phyloP scores from a whole-genome alignment of 2,113 vertebrate genomes.

The Lepus americanus region DNA sequence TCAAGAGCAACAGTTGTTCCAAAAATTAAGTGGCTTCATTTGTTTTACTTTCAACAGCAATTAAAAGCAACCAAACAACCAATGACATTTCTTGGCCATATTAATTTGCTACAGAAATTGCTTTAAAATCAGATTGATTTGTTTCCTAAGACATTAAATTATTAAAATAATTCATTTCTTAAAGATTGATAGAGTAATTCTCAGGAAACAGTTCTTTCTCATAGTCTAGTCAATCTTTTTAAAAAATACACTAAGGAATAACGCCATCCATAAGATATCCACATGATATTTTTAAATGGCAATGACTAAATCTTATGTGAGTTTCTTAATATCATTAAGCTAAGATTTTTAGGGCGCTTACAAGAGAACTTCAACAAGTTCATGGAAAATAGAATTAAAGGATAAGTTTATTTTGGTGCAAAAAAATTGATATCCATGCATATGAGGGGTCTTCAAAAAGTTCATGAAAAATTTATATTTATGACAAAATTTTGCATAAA shows the following conservation, averaged over 20 bases:
- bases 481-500: too few relatives aligned
- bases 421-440: too few relatives aligned
- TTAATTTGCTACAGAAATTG: slow-evolving; percentile 32
- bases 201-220: neutral
- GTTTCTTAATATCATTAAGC: slow-evolving; percentile 23
- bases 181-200: slow-evolving; percentile 15
- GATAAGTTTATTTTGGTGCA: too few relatives aligned
- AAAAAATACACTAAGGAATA: neutral
- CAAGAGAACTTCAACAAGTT: too few relatives aligned
- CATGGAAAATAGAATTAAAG: too few relatives aligned
- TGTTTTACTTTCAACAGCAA: slow-evolving; percentile 74
- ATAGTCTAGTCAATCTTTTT: neutral
- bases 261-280: neutral
- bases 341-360: neutral
- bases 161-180: slow-evolving; percentile 47
- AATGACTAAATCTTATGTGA: slow-evolving; percentile 15
- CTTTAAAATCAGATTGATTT: slow-evolving; percentile 56
- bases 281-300: neutral
- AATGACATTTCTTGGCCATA: slow-evolving; percentile 62
- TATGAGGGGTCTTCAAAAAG: too few relatives aligned
- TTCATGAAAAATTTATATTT: too few relatives aligned
- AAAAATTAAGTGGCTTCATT: slow-evolving; percentile 66
- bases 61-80: slow-evolving; percentile 57
- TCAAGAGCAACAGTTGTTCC: slow-evolving; percentile 63
- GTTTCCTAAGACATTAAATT: slow-evolving; percentile 37